These are phyloP conservation scores for Trichonephila clavipes DNA, from an alignment of 1,140 invertebrate species.

Conservation along the genomic window DNA sequence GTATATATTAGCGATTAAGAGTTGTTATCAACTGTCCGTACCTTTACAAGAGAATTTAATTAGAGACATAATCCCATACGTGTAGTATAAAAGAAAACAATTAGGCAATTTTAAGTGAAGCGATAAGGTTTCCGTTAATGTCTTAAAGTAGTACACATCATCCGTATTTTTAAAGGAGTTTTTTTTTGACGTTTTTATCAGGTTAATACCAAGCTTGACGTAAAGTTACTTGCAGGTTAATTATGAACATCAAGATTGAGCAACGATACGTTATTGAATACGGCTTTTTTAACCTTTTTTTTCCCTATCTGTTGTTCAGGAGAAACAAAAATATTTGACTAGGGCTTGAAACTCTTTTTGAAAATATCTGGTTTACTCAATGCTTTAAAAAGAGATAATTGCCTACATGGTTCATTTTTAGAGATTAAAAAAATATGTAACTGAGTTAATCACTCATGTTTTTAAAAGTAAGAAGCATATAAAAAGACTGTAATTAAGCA, in stretches of 20 bases:
- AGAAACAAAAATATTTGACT: conserved; percentile 41
- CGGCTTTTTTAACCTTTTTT: neutral
- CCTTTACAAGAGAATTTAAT: conserved; percentile 40
- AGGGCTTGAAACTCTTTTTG: conserved; percentile 13
- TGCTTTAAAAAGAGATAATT: conserved; percentile 50
- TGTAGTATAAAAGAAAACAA: conserved; percentile 55
- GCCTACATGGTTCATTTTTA: conserved; percentile 24
- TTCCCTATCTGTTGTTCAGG: neutral
- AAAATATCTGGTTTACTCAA: conserved; percentile 33
- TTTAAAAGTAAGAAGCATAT: neutral
- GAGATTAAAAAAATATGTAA: conserved; percentile 40
- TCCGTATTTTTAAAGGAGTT: neutral
- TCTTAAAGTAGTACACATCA: conserved; percentile 37
- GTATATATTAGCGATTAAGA: neutral
- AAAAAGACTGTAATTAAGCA: conserved; percentile 43
- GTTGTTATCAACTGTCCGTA: neutral
- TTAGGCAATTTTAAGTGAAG: conserved; percentile 48
- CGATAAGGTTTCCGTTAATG: conserved; percentile 39
- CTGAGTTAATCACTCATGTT: conserved; percentile 41
- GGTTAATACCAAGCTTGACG: conserved; percentile 54
- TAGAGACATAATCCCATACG: conserved; percentile 39
- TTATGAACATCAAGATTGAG: conserved; percentile 60
- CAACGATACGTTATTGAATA: conserved; percentile 13
- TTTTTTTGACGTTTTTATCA: conserved; percentile 58
- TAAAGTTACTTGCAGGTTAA: conserved; percentile 38